These are phyloP conservation scores for Drosophila nigrodunni DNA, from an alignment of 1,140 invertebrate species.

Conservation along the genomic window DNA sequence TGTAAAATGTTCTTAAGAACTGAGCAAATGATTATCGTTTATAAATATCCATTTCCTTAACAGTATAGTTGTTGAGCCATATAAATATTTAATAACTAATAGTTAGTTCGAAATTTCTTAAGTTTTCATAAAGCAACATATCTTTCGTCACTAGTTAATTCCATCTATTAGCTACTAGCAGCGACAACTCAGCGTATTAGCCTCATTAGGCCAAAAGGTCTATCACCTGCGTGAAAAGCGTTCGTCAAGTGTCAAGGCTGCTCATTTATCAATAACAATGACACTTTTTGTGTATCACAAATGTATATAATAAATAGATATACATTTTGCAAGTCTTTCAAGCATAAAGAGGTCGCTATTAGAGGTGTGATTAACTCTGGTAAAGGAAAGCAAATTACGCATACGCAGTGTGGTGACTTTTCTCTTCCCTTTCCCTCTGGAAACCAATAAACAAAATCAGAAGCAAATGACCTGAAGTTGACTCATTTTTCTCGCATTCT, in stretches of 20 bases:
- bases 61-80: too few relatives aligned
- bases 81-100: too few relatives aligned
- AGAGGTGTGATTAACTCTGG: conserved; percentile 2
- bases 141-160: not conserved
- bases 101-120: too few relatives aligned
- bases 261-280: conserved; percentile 63
- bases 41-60: too few relatives aligned
- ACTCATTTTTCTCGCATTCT: conserved; percentile 30
- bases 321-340: conserved; percentile 27
- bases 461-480: conserved; percentile 58
- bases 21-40: too few relatives aligned
- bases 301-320: too few relatives aligned
- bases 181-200: not conserved
- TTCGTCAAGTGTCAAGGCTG: conserved; percentile 58
- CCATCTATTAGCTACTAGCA: not conserved
- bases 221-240: conserved; percentile 12
- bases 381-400: conserved; percentile 54
- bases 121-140: too few relatives aligned
- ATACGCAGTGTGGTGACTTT: conserved; percentile 56
- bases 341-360: conserved; percentile 1
- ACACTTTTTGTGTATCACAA: conserved; percentile 44
- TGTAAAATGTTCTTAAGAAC: too few relatives aligned
- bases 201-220: conserved; percentile 12
- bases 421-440: conserved; percentile 12
- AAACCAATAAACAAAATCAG: not conserved